Evolutionary conservation across 2,797 vertebrate genomes (phyloP).

Genomic region (Muraenolepis orangiensis): DNA sequence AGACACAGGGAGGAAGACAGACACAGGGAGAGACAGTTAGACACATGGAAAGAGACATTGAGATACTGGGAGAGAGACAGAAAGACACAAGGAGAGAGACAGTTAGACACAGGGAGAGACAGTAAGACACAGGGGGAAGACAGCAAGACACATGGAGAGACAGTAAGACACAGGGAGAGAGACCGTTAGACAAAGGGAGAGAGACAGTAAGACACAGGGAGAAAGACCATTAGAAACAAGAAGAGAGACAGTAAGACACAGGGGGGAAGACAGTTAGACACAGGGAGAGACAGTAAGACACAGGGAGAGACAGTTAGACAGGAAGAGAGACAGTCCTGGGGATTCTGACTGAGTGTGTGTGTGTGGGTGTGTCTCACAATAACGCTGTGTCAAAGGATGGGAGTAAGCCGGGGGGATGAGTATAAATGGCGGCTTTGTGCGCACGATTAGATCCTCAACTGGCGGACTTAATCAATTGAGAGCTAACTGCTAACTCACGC

Average conservation of each 20-base stretch:
- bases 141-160: constrained; percentile 4
- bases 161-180: constrained; percentile 2
- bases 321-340: not conserved
- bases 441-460: constrained; percentile 15
- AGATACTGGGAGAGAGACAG: not conserved
- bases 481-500: no score
- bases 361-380: no score
- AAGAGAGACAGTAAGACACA: constrained; percentile 6
- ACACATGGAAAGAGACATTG: no score
- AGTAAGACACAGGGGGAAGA: not conserved
- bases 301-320: not conserved
- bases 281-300: constrained; percentile 8
- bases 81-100: constrained; percentile 2
- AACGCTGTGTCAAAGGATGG: constrained; percentile 1
- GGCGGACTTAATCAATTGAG: not conserved
- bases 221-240: not conserved
- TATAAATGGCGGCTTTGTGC: constrained; percentile 34
- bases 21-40: constrained; percentile 2
- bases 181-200: not conserved
- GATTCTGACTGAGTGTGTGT: no score
- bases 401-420: not conserved
- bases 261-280: not conserved
- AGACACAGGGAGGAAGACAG: constrained; percentile 4
- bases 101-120: no score
- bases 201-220: constrained; percentile 5